Evolutionary conservation across 2,113 vertebrate genomes (phyloP).

Genomic region (Cyprinodon brontotheroides): DNA sequence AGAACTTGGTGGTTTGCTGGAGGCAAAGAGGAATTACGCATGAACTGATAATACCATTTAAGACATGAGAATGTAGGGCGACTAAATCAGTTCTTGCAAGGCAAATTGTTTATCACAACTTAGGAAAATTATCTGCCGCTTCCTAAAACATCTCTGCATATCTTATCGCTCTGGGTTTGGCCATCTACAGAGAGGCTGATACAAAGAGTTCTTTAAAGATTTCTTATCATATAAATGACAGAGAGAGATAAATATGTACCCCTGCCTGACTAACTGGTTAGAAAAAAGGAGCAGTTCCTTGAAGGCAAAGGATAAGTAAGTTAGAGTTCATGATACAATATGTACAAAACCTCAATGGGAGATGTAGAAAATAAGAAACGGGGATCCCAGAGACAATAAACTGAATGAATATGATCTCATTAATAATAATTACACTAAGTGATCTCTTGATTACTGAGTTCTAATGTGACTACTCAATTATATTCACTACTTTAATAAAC

Average conservation of each 20-base stretch:
- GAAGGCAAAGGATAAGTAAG: not conserved
- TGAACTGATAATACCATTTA: slow-evolving; percentile 55
- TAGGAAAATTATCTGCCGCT: slow-evolving; percentile 34
- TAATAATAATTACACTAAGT: too few species aligned
- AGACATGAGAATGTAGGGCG: slow-evolving; percentile 59
- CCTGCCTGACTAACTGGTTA: not conserved
- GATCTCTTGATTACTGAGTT: too few species aligned
- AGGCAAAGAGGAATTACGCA: slow-evolving; percentile 53
- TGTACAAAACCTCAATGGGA: too few species aligned
- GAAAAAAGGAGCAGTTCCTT: not conserved
- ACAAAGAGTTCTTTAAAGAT: not conserved
- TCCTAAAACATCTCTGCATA: slow-evolving; percentile 17
- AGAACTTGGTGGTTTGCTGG: slow-evolving; percentile 29
- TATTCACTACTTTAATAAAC: too few species aligned
- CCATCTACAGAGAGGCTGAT: slow-evolving; percentile 1
- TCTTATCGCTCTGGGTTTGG: slow-evolving; percentile 7
- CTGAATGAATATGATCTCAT: too few species aligned
- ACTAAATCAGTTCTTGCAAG: slow-evolving; percentile 44
- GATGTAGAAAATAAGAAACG: too few species aligned
- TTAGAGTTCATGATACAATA: too few species aligned
- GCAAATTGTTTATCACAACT: slow-evolving; percentile 51
- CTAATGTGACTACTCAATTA: too few species aligned
- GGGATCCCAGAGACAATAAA: too few species aligned
- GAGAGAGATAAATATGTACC: slow-evolving; percentile 1
- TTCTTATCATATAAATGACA: not conserved